Evolutionary conservation across 2,888 invertebrate species (phyloP), one percentile per base, ranked within the genome.

Genomic region (Portevinia maculata): DNA sequence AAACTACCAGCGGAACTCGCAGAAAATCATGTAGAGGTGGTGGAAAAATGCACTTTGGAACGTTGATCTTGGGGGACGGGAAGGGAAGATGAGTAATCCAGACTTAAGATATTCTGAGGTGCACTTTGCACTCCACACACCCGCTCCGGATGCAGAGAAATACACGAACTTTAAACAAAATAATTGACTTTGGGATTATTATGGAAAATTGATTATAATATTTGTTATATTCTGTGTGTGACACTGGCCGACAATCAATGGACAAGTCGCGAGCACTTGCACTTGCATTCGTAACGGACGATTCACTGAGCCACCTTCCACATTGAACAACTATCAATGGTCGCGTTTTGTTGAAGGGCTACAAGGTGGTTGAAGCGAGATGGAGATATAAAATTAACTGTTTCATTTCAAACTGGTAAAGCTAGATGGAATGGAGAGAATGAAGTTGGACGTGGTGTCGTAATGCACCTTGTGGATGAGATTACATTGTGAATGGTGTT

Each of bases 261-360:
- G 52, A 62, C 62, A 65, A 76, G 76, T 52, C 64, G 50, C 60
- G 62, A 50, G 71, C 73, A 78, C 83, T 78, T 83, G 83, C 67
- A 71, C 55, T 83, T 78, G 78, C 78, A 78, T 62, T 83, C 71
- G 71, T 83, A 83, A 83, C 83, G 83, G 83, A 78, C 78, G 71
- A 67, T 73, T 73, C 57, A 83, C 78, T 78, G 78, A 71, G 32
- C 30, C 71, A 62, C 71, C 78, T 71, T 83, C 78, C 67, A 60
- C 70, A 60, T 50, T 60, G 64, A n/a, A 52, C 32, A 62, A 70
- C 34, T 0, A 71, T 75, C 64, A 65, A 76, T 71, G 53, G 75
- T 81, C 70, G 76, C 76, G 46, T 64, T 65, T 81, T 65, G 64
- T 53, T 21, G 17, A 24, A 70, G 59, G 59, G 46, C 9, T 30